Evolutionary conservation across 2,113 vertebrate species (phyloP).

Genomic region (Euleptes europaea): DNA sequence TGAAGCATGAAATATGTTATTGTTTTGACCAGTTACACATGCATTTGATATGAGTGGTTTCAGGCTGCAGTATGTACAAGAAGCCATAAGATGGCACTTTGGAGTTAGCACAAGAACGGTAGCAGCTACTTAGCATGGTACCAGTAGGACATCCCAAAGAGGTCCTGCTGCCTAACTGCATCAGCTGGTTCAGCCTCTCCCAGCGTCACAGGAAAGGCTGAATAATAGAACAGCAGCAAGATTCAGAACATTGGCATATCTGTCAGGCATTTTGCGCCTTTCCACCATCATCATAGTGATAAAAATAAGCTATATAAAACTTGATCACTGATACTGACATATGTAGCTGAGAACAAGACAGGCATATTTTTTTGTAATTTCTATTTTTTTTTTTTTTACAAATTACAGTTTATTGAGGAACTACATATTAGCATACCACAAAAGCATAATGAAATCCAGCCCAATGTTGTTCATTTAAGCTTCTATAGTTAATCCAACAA

Average conservation of each 20-base stretch:
- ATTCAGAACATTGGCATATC: neutral
- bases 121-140: neutral
- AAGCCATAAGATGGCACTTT: constrained; percentile 17
- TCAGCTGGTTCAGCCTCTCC: neutral
- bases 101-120: neutral
- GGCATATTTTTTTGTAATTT: no score
- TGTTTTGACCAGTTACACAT: neutral
- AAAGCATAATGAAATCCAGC: no score
- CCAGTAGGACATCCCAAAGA: neutral
- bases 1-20: no score
- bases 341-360: neutral
- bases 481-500: neutral
- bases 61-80: neutral
- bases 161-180: no score
- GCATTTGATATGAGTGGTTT: neutral
- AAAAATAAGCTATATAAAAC: neutral
- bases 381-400: no score
- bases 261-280: neutral
- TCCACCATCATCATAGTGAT: neutral
- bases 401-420: no score
- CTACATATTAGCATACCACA: no score
- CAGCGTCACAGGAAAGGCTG: neutral
- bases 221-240: neutral
- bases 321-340: no score
- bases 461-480: neutral